phyloP scores from a whole-genome alignment of 2,113 vertebrate genomes.

The Osmerus mordax region DNA sequence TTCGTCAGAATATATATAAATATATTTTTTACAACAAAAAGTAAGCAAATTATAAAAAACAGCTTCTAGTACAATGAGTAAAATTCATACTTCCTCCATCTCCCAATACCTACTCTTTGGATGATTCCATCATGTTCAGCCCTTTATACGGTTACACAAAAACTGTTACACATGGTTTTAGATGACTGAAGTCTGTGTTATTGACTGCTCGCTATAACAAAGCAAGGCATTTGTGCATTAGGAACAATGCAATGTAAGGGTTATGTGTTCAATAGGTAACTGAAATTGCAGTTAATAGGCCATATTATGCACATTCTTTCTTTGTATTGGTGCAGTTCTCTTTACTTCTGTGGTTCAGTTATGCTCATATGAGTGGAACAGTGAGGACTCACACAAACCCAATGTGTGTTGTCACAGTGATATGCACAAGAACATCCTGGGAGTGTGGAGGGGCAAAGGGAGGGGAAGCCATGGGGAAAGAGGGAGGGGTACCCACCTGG shows the following conservation, averaged over 20 bases:
- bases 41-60: too few species aligned
- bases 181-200: conserved; percentile 39
- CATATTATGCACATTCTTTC: neutral
- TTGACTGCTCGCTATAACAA: conserved; percentile 33
- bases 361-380: conserved; percentile 43
- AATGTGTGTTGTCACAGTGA: conserved; percentile 61
- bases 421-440: conserved; percentile 42
- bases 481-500: conserved; percentile 68
- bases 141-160: conserved; percentile 33
- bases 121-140: conserved; percentile 19
- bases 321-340: conserved; percentile 18
- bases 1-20: too few species aligned
- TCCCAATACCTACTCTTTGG: conserved; percentile 35
- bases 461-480: neutral
- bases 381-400: conserved; percentile 59
- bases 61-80: conserved; percentile 4
- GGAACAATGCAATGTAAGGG: conserved; percentile 14
- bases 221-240: conserved; percentile 20
- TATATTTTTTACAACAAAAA: too few species aligned
- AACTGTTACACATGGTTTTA: conserved; percentile 6
- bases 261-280: conserved; percentile 31
- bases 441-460: conserved; percentile 1
- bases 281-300: neutral
- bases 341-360: conserved; percentile 14
- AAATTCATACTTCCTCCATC: conserved; percentile 40